Evolutionary conservation across 2,113 vertebrate species (phyloP).

Genomic region (Amia ocellicauda): DNA sequence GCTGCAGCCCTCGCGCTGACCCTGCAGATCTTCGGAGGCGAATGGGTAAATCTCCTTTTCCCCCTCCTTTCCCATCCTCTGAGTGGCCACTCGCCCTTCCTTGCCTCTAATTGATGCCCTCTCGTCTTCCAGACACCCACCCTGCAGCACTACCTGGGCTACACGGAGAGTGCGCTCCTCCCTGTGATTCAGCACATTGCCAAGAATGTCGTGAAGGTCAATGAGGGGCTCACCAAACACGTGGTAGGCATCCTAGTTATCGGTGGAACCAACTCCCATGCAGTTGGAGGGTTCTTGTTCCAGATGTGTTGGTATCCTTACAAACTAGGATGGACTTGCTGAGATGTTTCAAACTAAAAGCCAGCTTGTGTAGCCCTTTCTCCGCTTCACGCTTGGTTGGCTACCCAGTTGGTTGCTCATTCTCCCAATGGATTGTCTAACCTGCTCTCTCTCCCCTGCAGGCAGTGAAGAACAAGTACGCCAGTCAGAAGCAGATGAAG

Average conservation of each 20-base stretch:
- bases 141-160: conserved; percentile 69
- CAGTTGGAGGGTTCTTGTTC: too few species aligned
- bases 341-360: too few species aligned
- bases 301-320: too few species aligned
- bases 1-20: conserved; percentile 74
- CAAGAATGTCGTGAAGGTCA: conserved; percentile 77
- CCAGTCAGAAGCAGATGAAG: conserved; percentile 56
- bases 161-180: conserved; percentile 62
- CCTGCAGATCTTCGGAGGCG: conserved; percentile 66
- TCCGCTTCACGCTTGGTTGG: too few species aligned
- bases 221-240: conserved; percentile 60
- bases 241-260: conserved; percentile 57
- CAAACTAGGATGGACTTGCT: too few species aligned
- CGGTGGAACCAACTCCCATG: too few species aligned
- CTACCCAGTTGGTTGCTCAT: too few species aligned
- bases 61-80: not conserved
- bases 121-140: conserved; percentile 46
- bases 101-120: not conserved
- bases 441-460: conserved; percentile 29
- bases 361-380: too few species aligned
- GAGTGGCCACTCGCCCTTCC: too few species aligned
- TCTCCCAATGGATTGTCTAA: not conserved
- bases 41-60: conserved; percentile 67
- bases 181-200: conserved; percentile 77
- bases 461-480: conserved; percentile 79